These are phyloP conservation scores for Orthosia gothica DNA, from an alignment of 2,888 invertebrate species.

Conservation along the genomic window DNA sequence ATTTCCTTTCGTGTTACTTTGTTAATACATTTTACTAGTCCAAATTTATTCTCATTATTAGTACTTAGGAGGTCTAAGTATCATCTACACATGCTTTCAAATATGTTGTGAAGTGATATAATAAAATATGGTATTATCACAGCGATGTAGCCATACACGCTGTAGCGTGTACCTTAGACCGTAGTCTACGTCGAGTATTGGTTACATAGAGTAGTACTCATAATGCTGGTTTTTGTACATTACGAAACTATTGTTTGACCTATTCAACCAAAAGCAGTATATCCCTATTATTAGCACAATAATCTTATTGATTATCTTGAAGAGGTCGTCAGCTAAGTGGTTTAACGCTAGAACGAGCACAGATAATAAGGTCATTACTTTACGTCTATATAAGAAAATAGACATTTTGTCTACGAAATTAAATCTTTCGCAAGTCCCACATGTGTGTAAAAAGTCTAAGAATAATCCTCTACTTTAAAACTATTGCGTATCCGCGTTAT, in stretches of 20 bases:
- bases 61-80: too few species aligned
- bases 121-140: too few species aligned
- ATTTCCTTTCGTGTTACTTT: too few species aligned
- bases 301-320: neutral
- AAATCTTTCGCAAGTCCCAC: slow-evolving; percentile 28
- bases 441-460: slow-evolving; percentile 66
- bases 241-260: neutral
- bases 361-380: slow-evolving; percentile 25
- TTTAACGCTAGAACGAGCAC: slow-evolving; percentile 14
- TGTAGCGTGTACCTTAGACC: too few species aligned
- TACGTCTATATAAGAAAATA: slow-evolving; percentile 3
- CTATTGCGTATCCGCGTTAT: slow-evolving; percentile 70
- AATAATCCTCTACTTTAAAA: slow-evolving; percentile 72
- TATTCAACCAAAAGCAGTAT: neutral
- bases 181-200: too few species aligned
- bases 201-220: too few species aligned
- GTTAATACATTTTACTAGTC: too few species aligned
- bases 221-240: too few species aligned
- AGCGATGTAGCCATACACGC: too few species aligned
- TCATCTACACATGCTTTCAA: too few species aligned
- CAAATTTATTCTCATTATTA: too few species aligned
- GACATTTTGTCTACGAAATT: slow-evolving; percentile 3
- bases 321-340: slow-evolving; percentile 18
- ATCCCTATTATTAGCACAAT: slow-evolving; percentile 9
- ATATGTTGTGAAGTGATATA: too few species aligned